A percentile compares a stretch with the other conserved stretches of the same genome.
These are phyloP conservation scores for Pelvicachromis taeniatus DNA, from an alignment of 2,113 vertebrate species.

Conservation along the genomic window DNA sequence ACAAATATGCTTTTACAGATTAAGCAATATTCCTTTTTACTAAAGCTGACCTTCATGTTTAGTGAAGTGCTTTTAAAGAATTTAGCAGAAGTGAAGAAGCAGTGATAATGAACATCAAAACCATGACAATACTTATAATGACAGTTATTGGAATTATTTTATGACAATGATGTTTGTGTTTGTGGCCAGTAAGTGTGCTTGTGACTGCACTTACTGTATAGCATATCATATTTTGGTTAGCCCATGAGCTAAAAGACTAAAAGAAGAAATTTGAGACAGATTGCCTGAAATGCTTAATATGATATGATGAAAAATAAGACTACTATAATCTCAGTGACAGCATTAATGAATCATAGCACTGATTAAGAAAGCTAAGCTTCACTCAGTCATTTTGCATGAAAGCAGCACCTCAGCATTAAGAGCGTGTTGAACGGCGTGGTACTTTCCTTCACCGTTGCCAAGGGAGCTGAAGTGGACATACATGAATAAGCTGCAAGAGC, in stretches of 20 bases:
- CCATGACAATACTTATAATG: background rate
- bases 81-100: background rate
- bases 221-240: background rate
- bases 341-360: background rate
- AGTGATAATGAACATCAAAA: background rate
- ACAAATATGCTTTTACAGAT: background rate
- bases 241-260: background rate
- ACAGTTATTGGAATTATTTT: background rate
- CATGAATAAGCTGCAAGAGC: constrained; percentile 76
- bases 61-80: background rate
- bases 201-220: background rate
- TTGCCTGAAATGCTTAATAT: background rate
- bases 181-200: background rate
- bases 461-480: constrained; percentile 81
- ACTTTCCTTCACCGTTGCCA: constrained; percentile 69
- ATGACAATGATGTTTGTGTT: background rate
- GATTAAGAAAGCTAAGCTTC: background rate
- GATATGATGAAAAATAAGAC: background rate
- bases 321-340: background rate
- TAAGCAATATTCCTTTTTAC: background rate
- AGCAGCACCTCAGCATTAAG: background rate
- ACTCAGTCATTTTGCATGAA: background rate
- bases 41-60: background rate
- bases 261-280: background rate
- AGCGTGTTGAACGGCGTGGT: background rate